Evolutionary conservation across 2,113 vertebrate species (phyloP), one percentile per base, ranked within the genome.

Genomic region (Holacanthus passer): DNA sequence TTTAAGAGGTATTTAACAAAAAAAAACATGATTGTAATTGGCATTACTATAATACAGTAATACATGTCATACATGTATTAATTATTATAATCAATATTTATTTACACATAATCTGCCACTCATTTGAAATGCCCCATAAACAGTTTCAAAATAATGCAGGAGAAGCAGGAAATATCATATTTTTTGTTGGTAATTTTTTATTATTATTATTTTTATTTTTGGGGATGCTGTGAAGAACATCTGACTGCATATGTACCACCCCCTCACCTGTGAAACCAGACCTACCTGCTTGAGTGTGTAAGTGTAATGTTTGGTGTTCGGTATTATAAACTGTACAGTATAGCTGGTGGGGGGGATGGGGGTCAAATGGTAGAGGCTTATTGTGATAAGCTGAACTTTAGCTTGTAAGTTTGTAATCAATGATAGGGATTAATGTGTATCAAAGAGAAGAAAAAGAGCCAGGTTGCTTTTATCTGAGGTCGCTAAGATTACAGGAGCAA

Each of bases 361-460:
- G 62, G 88, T 91, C 83, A 91, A 88, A 89, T 55, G 92, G 88
- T 90, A 69, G 73, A 86, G 86, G 91, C 87, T 91, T 91, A 91
- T 84, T 89, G 77, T 84, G 92, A 94, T 95, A 95, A 94, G 89
- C 91, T 81, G 84, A 85, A 92, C 91, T 90, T 92, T 86, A 94
- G 93, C 94, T 91, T 95, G 92, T 93, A 94, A 78, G 56, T 95
- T 94, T 94, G 94, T 94, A 94, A 94, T 95, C 94, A 95, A 93
- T 94, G 92, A 92, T 90, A 73, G 91, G 94, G 94, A 95, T 96
- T 95, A 95, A 94, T 95, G 88, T 92, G 91, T 93, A 93, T 95
- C 94, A 94, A 91, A 94, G 91, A 81, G 85, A 85, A 58, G 69
- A 88, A 87, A 86, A 91, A 86, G 79, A 90, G 86, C 85, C 83